Evolutionary conservation across 2,797 vertebrate species (phyloP).

Genomic region (Pipistrellus pipistrellus): DNA sequence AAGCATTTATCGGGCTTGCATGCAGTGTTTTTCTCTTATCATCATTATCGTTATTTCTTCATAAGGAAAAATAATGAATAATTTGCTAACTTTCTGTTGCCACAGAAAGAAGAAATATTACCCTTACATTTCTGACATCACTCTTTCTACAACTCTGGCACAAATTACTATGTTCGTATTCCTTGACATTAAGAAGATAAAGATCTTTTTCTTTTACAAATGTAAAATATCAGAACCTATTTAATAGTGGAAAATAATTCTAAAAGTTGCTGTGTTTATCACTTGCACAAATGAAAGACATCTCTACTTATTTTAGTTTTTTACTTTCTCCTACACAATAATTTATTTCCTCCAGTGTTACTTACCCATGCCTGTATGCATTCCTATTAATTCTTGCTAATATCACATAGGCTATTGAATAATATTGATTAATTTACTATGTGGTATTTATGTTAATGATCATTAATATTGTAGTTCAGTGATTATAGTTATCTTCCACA

Average conservation of each 20-base stretch:
- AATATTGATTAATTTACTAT: background rate
- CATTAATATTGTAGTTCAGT: background rate
- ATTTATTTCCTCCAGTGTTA: background rate
- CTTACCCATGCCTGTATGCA: no score
- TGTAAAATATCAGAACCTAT: conserved; percentile 10
- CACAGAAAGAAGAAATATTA: background rate
- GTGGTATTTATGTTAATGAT: background rate
- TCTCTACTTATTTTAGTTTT: background rate
- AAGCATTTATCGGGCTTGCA: background rate
- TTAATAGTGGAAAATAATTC: conserved; percentile 15
- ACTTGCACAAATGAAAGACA: background rate
- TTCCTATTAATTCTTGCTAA: no score
- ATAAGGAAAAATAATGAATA: background rate
- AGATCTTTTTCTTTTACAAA: conserved; percentile 4
- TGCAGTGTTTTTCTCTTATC: background rate
- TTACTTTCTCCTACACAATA: background rate
- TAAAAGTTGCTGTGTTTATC: background rate
- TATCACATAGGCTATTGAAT: no score
- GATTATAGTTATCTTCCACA: background rate
- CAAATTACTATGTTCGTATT: background rate
- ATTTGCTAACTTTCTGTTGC: background rate
- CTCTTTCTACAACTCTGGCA: background rate
- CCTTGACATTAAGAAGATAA: background rate
- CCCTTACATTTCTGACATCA: background rate
- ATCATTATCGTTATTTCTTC: background rate